A percentile compares a stretch with the other conserved stretches of the same genome.
Evolutionary conservation across 2,888 invertebrate genomes (phyloP).

Genomic region (Biston betularia): DNA sequence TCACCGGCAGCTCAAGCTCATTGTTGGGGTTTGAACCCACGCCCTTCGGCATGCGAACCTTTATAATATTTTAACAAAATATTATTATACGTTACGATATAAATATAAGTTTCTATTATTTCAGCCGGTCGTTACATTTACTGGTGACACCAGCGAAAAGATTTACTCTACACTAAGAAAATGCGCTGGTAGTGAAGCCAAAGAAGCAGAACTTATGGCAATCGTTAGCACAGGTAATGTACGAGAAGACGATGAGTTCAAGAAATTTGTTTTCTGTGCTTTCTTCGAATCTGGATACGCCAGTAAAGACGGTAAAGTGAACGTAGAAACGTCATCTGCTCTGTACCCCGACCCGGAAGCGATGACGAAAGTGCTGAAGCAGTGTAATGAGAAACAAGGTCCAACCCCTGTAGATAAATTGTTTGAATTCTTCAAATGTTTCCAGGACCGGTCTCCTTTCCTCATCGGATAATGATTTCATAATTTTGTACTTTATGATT

Average conservation of each 20-base stretch:
- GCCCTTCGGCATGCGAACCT: no score
- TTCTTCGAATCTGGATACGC: conserved; percentile 16
- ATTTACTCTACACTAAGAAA: background rate
- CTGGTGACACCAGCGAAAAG: background rate
- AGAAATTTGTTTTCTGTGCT: conserved; percentile 13
- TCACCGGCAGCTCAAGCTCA: no score
- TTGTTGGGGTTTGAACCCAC: no score
- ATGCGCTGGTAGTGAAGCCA: conserved; percentile 10
- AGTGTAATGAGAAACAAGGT: conserved; percentile 10
- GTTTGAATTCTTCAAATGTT: conserved; percentile 18
- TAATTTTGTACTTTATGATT: background rate
- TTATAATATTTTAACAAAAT: no score
- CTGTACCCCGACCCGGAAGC: conserved; percentile 14
- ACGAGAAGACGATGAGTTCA: conserved; percentile 12
- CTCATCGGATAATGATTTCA: background rate
- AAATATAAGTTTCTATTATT: background rate
- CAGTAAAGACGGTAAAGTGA: conserved; percentile 14
- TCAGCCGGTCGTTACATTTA: conserved; percentile 16
- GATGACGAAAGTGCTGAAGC: conserved; percentile 3
- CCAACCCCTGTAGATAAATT: conserved; percentile 4
- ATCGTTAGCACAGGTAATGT: conserved; percentile 2
- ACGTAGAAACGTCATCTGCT: background rate
- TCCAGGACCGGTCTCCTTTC: conserved; percentile 25
- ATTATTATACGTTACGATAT: no score
- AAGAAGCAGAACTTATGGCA: background rate